Evolutionary conservation across 2,888 invertebrate species (phyloP).

Genomic region (Mesorhabditis belari): DNA sequence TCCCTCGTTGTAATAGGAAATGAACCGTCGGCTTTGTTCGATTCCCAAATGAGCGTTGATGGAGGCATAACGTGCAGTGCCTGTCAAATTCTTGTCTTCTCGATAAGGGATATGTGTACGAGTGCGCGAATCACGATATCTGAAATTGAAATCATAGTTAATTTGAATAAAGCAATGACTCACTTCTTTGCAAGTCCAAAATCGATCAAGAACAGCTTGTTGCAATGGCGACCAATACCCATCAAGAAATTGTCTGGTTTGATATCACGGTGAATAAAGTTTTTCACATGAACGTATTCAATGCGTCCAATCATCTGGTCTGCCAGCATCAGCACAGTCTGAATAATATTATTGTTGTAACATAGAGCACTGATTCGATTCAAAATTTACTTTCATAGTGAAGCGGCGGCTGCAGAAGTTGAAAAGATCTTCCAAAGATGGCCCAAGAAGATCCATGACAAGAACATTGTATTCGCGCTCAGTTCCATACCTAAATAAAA

Average conservation of each 20-base stretch:
- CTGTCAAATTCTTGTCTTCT: constrained; percentile 91
- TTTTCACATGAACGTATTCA: constrained; percentile 96
- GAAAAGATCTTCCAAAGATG: constrained; percentile 94
- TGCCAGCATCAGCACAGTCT: constrained; percentile 96
- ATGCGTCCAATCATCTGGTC: constrained; percentile 81
- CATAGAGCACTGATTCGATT: too few relatives aligned
- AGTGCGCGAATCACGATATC: constrained; percentile 82
- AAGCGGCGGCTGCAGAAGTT: constrained; percentile 98
- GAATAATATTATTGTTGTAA: too few relatives aligned
- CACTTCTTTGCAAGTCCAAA: constrained; percentile 95
- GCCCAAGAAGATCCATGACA: constrained; percentile 97
- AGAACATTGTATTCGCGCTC: constrained; percentile 95
- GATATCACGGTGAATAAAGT: constrained; percentile 78
- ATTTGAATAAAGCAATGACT: too few relatives aligned
- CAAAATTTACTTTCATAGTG: too few relatives aligned
- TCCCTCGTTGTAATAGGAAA: background rate
- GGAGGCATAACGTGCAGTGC: constrained; percentile 92
- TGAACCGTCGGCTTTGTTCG: constrained; percentile 46
- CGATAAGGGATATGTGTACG: constrained; percentile 88
- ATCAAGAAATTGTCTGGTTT: constrained; percentile 94
- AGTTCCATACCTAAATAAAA: constrained; percentile 72
- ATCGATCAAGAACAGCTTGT: constrained; percentile 96
- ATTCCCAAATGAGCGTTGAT: constrained; percentile 94
- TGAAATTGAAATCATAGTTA: too few relatives aligned
- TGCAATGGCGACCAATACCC: constrained; percentile 96